Evolutionary conservation across 2,113 vertebrate genomes (phyloP).

Genomic region (Monopterus albus): DNA sequence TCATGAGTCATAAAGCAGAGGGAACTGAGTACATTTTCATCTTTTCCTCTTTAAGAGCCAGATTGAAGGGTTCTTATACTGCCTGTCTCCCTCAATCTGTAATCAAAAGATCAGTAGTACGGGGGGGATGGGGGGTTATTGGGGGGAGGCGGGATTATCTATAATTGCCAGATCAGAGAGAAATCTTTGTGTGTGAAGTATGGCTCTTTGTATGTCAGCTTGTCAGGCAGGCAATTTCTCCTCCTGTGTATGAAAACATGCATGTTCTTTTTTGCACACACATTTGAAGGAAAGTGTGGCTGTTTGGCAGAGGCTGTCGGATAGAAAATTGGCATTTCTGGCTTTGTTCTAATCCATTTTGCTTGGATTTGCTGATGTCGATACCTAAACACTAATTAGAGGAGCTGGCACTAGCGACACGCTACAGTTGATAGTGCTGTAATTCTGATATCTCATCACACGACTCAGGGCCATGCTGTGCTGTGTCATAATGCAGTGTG

Average conservation of each 20-base stretch:
- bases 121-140: constrained; percentile 26
- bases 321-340: constrained; percentile 48
- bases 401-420: constrained; percentile 24
- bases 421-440: constrained; percentile 9
- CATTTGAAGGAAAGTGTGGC: constrained; percentile 25
- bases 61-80: constrained; percentile 71
- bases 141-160: constrained; percentile 57
- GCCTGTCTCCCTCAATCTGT: constrained; percentile 64
- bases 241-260: constrained; percentile 66
- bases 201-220: constrained; percentile 60
- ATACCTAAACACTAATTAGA: constrained; percentile 54
- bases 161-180: constrained; percentile 78
- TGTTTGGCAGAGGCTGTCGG: constrained; percentile 35
- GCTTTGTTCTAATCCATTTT: constrained; percentile 56
- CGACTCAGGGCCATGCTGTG: neutral
- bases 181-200: constrained; percentile 72
- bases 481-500: neutral
- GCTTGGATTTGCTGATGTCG: constrained; percentile 52
- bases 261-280: constrained; percentile 34
- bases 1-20: constrained; percentile 57
- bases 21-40: constrained; percentile 63
- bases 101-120: constrained; percentile 72
- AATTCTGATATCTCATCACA: constrained; percentile 14
- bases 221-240: constrained; percentile 51
- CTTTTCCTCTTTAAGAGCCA: constrained; percentile 59